Base-by-base conservation (phyloP, 2,113 vertebrate genomes). In the Toxotes jaculatrix region DNA sequence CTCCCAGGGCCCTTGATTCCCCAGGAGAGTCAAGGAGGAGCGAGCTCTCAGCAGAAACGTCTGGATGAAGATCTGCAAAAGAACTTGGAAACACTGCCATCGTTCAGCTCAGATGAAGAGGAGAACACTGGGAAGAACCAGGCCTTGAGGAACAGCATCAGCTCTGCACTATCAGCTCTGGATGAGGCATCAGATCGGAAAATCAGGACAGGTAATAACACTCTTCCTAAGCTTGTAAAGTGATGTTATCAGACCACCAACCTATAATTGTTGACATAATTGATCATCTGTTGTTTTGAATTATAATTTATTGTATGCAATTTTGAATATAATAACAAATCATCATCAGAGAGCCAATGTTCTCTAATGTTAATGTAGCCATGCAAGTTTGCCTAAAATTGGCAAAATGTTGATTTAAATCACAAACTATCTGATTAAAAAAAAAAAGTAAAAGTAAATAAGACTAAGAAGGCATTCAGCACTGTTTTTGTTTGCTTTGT, bases 41-140 rank as follows among this genome's bases (percentile, higher is more conserved):
- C 84, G 38, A 96, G 90, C 86, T 90, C 94, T 63, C 95, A 95
- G 85, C 95, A 95, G 87, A 98, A 97, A 95, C 96, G 96, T 88
- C 91, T 80, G 7, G 96, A 97, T 45, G 96, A 96, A 38, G 97
- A 98, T 59, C 91, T 97, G 65, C 98, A 98, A 80, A 97, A 95
- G 83, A 99, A 97, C 84, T 87, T 97, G 76, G 97, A 99, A 92
- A 93, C 97, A 0, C 92, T 98, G 86, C 97, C 98, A 57, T 96
- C 97, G 0, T 98, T 99, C 95, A 98, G 98, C 84, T 99, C 98
- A 4, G 98, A 99, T 83, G 98, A 99, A 77, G 97, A 99, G 60
- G 98, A 99, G 90, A 96, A 96, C 76, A 96, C 96, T 47, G 95
- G 95, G 16, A 96, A 95, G 88, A 97, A 97, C 92, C 96, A 97